Evolutionary conservation across 2,797 vertebrate species (phyloP).

Genomic region (Melanotaenia boesemani): DNA sequence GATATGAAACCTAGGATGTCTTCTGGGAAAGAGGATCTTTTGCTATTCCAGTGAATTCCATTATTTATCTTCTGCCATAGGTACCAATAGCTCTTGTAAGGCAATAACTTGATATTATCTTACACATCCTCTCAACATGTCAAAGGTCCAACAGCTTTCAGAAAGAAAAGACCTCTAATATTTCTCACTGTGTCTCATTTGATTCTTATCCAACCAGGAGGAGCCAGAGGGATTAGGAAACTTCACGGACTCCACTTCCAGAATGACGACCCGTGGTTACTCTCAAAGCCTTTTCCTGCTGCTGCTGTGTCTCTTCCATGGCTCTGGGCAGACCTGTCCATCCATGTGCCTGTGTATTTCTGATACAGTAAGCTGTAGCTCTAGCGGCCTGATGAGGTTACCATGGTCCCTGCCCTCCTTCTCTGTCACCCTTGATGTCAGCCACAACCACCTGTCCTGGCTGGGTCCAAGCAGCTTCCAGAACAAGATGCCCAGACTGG

Average conservation of each 20-base stretch:
- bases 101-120: conserved; percentile 38
- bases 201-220: conserved; percentile 51
- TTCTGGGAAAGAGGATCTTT: conserved; percentile 6
- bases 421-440: conserved; percentile 88
- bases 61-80: conserved; percentile 25
- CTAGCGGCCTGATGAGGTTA: conserved; percentile 76
- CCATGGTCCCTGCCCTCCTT: conserved; percentile 82
- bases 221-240: conserved; percentile 31
- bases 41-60: conserved; percentile 22
- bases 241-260: conserved; percentile 30
- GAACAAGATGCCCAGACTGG: conserved; percentile 82
- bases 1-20: conserved; percentile 16
- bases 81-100: conserved; percentile 13
- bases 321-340: conserved; percentile 80
- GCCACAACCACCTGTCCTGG: conserved; percentile 88
- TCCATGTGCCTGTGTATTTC: conserved; percentile 88
- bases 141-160: conserved; percentile 20
- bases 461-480: conserved; percentile 83
- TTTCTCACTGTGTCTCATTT: conserved; percentile 45
- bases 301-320: conserved; percentile 64
- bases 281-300: conserved; percentile 61
- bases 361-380: conserved; percentile 91
- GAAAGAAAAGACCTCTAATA: conserved; percentile 36
- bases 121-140: conserved; percentile 13
- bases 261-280: conserved; percentile 69